phyloP scores from a whole-genome alignment of 2,797 vertebrate genomes.

The Myoxocephalus aenaeus region DNA sequence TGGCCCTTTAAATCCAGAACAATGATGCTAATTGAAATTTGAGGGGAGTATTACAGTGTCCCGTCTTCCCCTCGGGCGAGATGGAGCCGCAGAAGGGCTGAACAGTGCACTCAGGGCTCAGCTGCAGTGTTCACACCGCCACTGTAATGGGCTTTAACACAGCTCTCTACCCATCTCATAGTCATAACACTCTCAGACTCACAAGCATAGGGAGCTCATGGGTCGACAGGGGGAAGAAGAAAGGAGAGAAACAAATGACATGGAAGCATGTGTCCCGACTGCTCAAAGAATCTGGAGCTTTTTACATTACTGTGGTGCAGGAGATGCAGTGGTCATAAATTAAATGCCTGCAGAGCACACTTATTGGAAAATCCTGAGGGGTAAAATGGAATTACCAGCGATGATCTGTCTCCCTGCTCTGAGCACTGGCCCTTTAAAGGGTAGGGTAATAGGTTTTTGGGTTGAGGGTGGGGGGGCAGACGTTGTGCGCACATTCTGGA shows the following conservation, averaged over 20 bases:
- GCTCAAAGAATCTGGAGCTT: constrained; percentile 60
- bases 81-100: constrained; percentile 21
- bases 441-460: constrained; percentile 77
- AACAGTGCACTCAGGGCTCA: constrained; percentile 35
- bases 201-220: constrained; percentile 21
- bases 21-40: constrained; percentile 20
- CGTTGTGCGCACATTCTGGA: constrained; percentile 64
- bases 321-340: constrained; percentile 77
- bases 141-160: constrained; percentile 63
- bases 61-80: constrained; percentile 16
- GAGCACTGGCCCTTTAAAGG: constrained; percentile 75
- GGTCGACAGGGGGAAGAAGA: constrained; percentile 21
- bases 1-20: constrained; percentile 25
- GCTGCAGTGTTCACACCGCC: constrained; percentile 48
- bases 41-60: constrained; percentile 3
- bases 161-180: constrained; percentile 42
- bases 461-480: constrained; percentile 20
- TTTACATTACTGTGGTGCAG: constrained; percentile 67
- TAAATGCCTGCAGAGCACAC: constrained; percentile 77
- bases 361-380: constrained; percentile 81
- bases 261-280: constrained; percentile 60
- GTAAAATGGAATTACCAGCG: constrained; percentile 83
- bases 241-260: constrained; percentile 46
- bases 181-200: constrained; percentile 50
- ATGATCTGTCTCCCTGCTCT: constrained; percentile 75